Evolutionary conservation across 2,888 invertebrate species (phyloP), one percentile per base, ranked within the genome.

Genomic region (Epirrhoe tristata): DNA sequence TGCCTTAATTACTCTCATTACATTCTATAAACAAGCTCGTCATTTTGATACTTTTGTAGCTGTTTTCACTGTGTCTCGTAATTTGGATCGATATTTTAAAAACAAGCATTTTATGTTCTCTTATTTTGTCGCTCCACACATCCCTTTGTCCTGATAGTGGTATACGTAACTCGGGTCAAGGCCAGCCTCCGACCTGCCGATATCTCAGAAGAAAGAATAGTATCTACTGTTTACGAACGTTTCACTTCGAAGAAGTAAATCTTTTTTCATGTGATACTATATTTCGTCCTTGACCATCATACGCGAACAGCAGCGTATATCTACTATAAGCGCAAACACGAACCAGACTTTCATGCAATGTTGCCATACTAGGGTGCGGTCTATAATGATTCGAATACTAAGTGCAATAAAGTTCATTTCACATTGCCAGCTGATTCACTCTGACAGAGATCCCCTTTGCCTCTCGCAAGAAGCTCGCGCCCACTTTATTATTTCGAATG

Each of bases 401-500:
- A 17, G 24, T 16, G 46, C 0, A 4, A 39, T 61, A 61, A 48
- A 61, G 53, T n/a, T 36, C 36, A 53, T 53, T 61, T 58, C 48
- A 48, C 31, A 39, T 48, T 48, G 46, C 34, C 46, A 43, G 46
- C 36, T 31, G 12, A 51, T 34, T 36, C 14, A 24, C 57, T 46
- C 39, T 66, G 66, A 61, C 53, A 36, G 16, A 39, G 32, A 53
- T 16, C 34, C 17, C 24, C 58, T 32, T 0, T 52, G 17, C 55
- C 43, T 67, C 62, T 55, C 58, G 58, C 58, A 58, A 64, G 31
- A 58, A 58, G 58, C 63, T 62, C 63, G 58, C 58, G 54, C 66
- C 62, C 67, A 58, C 58, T 67, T 67, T 67, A 63, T 67, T 67
- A 67, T 67, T 67, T 67, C 67, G 63, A 67, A 67, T 58, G 67